Evolutionary conservation across 2,113 vertebrate species (phyloP).

Genomic region (Phrynosoma blainvillii): DNA sequence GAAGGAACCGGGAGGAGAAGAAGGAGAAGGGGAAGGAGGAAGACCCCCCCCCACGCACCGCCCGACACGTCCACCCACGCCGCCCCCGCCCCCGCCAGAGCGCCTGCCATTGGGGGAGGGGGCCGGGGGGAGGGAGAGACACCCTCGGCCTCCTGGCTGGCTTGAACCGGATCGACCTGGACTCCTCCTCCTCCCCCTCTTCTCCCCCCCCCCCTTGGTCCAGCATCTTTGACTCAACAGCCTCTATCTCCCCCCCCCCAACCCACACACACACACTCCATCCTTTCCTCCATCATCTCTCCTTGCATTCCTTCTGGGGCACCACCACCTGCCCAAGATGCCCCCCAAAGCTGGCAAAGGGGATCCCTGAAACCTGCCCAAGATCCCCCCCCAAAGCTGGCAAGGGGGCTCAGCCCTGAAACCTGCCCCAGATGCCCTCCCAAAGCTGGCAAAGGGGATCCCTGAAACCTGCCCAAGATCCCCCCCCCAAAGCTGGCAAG

Average conservation of each 20-base stretch:
- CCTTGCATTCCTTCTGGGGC: no score
- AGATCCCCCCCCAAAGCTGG: no score
- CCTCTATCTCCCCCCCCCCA: not conserved
- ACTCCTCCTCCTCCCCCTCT: not conserved
- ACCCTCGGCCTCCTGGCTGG: not conserved
- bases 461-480: no score
- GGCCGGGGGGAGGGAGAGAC: not conserved
- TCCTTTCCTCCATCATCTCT: not conserved
- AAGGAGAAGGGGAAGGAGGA: not conserved
- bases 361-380: no score
- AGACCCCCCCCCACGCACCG: not conserved
- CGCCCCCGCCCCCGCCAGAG: not conserved
- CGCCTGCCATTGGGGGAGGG: not conserved
- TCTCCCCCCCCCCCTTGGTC: no score
- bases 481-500: no score
- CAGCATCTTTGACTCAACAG: not conserved
- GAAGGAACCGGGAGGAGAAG: not conserved
- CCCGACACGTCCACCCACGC: not conserved
- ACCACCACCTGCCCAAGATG: no score
- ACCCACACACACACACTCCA: no score
- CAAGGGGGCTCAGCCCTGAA: no score
- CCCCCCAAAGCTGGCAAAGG: no score
- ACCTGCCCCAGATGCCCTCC: no score
- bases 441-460: no score
- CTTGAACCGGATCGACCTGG: not conserved